phyloP scores from a whole-genome alignment of 2,113 vertebrate species.

The Thalassoma bifasciatum region DNA sequence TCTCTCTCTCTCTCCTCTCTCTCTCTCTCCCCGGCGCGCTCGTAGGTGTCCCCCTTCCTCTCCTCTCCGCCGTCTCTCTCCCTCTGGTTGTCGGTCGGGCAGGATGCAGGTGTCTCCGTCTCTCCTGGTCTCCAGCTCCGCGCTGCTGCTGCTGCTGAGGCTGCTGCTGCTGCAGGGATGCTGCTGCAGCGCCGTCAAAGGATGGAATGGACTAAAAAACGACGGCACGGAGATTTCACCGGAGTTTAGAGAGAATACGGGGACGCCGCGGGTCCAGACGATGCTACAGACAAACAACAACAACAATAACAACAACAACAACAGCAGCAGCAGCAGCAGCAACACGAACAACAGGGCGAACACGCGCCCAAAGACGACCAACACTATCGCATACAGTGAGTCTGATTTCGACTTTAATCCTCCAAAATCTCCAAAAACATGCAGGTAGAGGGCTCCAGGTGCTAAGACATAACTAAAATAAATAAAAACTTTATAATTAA shows the following conservation, averaged over 20 bases:
- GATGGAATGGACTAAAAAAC: slow-evolving; percentile 90
- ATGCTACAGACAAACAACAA: slow-evolving; percentile 73
- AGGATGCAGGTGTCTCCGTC: slow-evolving; percentile 88
- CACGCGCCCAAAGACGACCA: slow-evolving; percentile 86
- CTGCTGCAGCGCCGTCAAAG: slow-evolving; percentile 72
- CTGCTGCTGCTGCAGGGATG: slow-evolving; percentile 85
- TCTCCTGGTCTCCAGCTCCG: slow-evolving; percentile 79
- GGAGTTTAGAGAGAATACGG: slow-evolving; percentile 76
- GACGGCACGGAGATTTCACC: slow-evolving; percentile 92
- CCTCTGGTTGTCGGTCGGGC: slow-evolving; percentile 5
- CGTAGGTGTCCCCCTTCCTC: background rate
- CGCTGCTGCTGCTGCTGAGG: slow-evolving; percentile 84
- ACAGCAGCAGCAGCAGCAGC: too few relatives aligned
- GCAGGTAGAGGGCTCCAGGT: background rate
- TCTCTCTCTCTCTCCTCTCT: too few relatives aligned
- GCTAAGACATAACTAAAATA: too few relatives aligned
- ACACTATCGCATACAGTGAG: slow-evolving; percentile 89
- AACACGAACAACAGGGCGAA: slow-evolving; percentile 90
- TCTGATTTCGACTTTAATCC: background rate
- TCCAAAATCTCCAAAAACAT: background rate
- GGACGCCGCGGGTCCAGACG: slow-evolving; percentile 63
- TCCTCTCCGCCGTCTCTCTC: too few relatives aligned
- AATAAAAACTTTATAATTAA: too few relatives aligned
- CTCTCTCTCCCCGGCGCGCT: background rate
- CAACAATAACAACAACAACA: slow-evolving; percentile 38